These are phyloP conservation scores for Saccostrea echinata DNA, from an alignment of 1,140 invertebrate species.

Conservation along the genomic window DNA sequence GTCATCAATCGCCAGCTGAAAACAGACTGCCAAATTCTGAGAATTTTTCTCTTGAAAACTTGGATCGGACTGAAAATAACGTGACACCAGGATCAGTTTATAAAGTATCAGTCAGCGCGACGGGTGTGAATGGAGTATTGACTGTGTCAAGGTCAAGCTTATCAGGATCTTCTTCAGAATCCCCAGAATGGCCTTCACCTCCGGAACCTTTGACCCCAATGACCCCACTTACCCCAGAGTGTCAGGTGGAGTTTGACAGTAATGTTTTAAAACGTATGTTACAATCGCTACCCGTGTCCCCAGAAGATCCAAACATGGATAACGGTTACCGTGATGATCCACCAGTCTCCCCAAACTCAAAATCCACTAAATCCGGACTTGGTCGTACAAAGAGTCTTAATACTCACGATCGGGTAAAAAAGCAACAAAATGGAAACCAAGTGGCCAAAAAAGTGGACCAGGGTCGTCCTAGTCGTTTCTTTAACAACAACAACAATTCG, in stretches of 20 bases:
- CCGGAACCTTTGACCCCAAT: slow-evolving; percentile 76
- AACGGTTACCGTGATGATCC: slow-evolving; percentile 50
- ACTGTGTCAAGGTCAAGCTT: slow-evolving; percentile 48
- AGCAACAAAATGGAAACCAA: slow-evolving; percentile 65
- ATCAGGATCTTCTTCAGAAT: slow-evolving; percentile 70
- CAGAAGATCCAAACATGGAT: slow-evolving; percentile 65
- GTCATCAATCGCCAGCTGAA: not conserved
- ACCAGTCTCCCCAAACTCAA: not conserved
- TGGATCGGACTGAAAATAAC: not conserved
- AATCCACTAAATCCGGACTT: not conserved
- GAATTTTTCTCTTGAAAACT: not conserved
- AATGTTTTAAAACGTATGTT: slow-evolving; percentile 95
- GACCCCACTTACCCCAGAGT: slow-evolving; percentile 70
- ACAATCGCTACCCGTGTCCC: slow-evolving; percentile 89
- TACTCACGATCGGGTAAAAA: slow-evolving; percentile 25
- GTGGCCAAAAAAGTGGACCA: slow-evolving; percentile 44
- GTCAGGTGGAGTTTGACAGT: slow-evolving; percentile 84
- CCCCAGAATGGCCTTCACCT: slow-evolving; percentile 78
- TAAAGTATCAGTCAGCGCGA: not conserved
- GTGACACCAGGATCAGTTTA: not conserved
- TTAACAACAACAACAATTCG: slow-evolving; percentile 34
- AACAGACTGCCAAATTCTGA: not conserved
- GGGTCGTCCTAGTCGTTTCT: not conserved
- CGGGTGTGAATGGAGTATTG: not conserved
- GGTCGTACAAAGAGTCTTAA: slow-evolving; percentile 34